Evolutionary conservation across 2,113 vertebrate genomes (phyloP).

Genomic region (Halichoerus grypus): DNA sequence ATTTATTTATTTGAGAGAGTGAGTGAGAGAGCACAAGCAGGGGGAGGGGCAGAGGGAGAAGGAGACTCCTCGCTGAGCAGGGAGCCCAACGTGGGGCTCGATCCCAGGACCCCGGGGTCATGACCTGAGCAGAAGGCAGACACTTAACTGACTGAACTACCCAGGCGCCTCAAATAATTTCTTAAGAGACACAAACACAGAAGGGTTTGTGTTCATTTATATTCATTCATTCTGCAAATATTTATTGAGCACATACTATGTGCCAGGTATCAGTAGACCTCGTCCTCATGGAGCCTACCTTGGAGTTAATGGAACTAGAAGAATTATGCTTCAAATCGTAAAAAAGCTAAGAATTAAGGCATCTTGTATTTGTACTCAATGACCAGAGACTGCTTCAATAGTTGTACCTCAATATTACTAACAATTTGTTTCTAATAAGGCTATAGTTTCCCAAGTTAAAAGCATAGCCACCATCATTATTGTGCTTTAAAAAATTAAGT

Average conservation of each 20-base stretch:
- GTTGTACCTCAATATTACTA: neutral
- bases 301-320: neutral
- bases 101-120: too few species aligned
- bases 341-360: neutral
- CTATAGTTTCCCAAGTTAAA: neutral
- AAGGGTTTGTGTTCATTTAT: neutral
- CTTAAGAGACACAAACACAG: neutral
- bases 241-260: neutral
- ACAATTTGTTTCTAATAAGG: neutral
- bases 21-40: too few species aligned
- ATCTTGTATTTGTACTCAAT: neutral
- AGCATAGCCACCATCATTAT: neutral
- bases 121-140: too few species aligned
- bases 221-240: neutral
- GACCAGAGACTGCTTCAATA: neutral
- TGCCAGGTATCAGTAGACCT: neutral
- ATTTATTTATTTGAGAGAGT: too few species aligned
- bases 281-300: neutral
- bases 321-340: neutral
- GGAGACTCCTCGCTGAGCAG: too few species aligned
- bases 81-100: too few species aligned
- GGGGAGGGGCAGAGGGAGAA: too few species aligned
- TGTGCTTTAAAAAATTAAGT: neutral
- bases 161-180: neutral
- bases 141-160: too few species aligned